Base-by-base conservation (phyloP, 2,888 invertebrate genomes). In the Tinea semifulvella region DNA sequence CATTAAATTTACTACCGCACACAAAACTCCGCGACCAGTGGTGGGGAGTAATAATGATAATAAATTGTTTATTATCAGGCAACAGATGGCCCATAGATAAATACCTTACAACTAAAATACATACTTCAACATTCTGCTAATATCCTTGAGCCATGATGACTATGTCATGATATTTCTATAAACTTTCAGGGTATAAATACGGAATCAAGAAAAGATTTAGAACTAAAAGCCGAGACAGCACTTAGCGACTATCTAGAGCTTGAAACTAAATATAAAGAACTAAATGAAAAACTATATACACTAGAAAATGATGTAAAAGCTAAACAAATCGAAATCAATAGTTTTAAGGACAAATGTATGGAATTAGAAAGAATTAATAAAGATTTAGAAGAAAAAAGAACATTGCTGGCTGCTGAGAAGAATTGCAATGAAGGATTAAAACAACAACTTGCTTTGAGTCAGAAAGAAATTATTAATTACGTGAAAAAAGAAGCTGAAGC, bases 151-250 rank as follows among this genome's bases (percentile, higher is more conserved):
- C n/a, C n/a, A n/a, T n/a, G n/a, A n/a, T n/a, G n/a, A n/a, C n/a
- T n/a, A n/a, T n/a, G n/a, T n/a, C n/a, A n/a, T n/a, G n/a, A 6
- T 26, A 26, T n/a, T 14, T n/a, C 27, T 7, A 27, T 27, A 31
- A 17, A 17, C 47, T 56, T 56, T 17, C 53, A 73, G 68, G 62
- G 56, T 42, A 71, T 50, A 73, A 84, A 59, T 31, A 13, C n/a
- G 62, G 82, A 49, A 71, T 82, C 58, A 68, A 84, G 53, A 68
- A 81, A 83, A 57, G 67, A 80, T 39, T 55, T 87, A 16, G 85
- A 87, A 57, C 56, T 74, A 1, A 85, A 87, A 62, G 61, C 84
- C 26, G 63, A 83, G 57, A 73, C 82, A 46, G 66, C 83, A 1
- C 57, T 83, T 48, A 70, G 80, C 45, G 83, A 83, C 51, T 84